Conservation (phyloP, 2,113 vertebrate species). For the Gallinago paraguaiae region DNA sequence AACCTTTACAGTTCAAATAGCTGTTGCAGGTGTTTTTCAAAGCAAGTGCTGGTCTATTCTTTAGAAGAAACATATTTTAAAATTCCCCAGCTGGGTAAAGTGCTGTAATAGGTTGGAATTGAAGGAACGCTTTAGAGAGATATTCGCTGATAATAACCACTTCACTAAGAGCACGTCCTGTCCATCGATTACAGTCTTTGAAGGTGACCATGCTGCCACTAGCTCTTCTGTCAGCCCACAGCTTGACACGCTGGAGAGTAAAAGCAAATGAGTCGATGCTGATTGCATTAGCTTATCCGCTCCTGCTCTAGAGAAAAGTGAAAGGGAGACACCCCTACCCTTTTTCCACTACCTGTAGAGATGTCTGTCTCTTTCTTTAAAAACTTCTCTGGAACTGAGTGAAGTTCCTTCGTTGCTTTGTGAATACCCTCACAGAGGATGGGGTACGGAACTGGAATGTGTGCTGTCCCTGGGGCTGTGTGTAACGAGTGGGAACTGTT, state of each 20-base stretch:
- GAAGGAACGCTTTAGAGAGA: neutral
- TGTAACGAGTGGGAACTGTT: neutral
- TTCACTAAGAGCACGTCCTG: neutral
- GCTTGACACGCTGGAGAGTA: neutral
- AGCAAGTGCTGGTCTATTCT: neutral
- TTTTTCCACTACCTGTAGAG: neutral
- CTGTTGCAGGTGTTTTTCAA: neutral
- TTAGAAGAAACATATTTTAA: neutral
- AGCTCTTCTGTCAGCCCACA: neutral
- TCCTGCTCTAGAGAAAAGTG: neutral
- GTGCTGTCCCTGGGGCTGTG: neutral
- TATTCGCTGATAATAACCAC: neutral
- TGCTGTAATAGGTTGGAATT: neutral
- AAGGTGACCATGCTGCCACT: neutral
- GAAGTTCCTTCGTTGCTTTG: neutral
- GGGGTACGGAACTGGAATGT: fast-evolving
- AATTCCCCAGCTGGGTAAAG: neutral
- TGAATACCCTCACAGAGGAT: neutral
- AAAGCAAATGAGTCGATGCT: neutral
- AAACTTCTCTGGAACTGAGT: neutral
- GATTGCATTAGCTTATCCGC: neutral
- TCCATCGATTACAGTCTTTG: neutral
- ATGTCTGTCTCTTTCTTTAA: neutral
- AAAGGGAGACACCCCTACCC: neutral
- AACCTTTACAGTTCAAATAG: neutral